These are phyloP conservation scores for Antitype chi DNA, from an alignment of 2,888 invertebrate species.

Conservation along the genomic window DNA sequence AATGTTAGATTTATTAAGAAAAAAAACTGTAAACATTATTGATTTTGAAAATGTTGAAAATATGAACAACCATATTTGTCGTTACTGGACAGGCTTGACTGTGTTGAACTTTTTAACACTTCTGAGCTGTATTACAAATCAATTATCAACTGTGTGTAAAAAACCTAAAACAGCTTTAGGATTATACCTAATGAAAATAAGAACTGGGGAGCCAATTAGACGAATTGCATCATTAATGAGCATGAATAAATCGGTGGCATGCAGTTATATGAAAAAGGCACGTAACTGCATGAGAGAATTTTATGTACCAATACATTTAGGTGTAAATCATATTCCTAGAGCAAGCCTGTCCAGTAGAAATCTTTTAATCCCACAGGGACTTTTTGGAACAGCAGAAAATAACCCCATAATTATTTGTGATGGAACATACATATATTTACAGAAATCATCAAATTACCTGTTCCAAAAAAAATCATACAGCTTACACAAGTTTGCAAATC, in stretches of 20 bases:
- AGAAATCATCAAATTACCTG: constrained; percentile 13
- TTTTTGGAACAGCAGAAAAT: constrained; percentile 23
- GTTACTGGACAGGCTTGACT: constrained; percentile 10
- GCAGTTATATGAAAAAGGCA: constrained; percentile 9
- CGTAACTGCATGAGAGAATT: constrained; percentile 7
- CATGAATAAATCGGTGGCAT: constrained; percentile 13
- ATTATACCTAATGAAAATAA: constrained; percentile 26
- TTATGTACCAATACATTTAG: constrained; percentile 19
- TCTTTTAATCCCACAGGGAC: constrained; percentile 15
- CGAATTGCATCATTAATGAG: constrained; percentile 7
- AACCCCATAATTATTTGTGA: constrained; percentile 6
- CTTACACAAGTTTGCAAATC: constrained; percentile 17
- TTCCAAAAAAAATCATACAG: constrained; percentile 23
- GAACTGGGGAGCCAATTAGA: constrained; percentile 19
- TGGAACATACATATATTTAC: constrained; percentile 6
- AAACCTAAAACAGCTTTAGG: constrained; percentile 19
- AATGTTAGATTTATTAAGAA: constrained; percentile 20
- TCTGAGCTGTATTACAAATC: background rate
- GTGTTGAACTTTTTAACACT: background rate
- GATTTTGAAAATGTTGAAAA: constrained; percentile 15
- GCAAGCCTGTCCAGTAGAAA: constrained; percentile 17
- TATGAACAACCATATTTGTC: constrained; percentile 15
- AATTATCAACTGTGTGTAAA: background rate
- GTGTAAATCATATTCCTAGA: constrained; percentile 9
- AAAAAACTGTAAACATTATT: constrained; percentile 2